Percentiles rank a stretch among this genome's conserved stretches.
phyloP scores from a whole-genome alignment of 2,888 invertebrate genomes.

The Rotaria magnacalcarata region DNA sequence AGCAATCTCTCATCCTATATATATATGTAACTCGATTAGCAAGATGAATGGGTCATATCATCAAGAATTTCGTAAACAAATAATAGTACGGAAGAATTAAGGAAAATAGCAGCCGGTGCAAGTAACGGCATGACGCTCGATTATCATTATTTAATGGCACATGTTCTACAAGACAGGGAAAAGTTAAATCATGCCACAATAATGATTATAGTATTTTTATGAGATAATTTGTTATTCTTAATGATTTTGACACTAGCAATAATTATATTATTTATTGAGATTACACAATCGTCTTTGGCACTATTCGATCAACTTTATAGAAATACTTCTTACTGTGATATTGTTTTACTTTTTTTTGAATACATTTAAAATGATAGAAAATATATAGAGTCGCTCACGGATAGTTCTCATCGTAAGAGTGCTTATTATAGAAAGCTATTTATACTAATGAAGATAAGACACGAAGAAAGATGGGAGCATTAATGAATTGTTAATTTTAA shows the following conservation, averaged over 20 bases:
- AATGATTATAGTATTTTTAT: not conserved
- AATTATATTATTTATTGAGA: too few relatives aligned
- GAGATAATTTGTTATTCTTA: not conserved
- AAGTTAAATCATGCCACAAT: not conserved
- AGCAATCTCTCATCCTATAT: not conserved
- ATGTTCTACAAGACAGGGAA: not conserved
- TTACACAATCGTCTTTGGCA: too few relatives aligned
- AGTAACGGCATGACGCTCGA: not conserved
- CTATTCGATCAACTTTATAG: too few relatives aligned
- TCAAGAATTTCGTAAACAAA: slow-evolving; percentile 2
- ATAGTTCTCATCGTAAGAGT: too few relatives aligned
- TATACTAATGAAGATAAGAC: too few relatives aligned
- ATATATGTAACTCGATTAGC: not conserved
- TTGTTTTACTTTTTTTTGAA: too few relatives aligned
- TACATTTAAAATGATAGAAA: too few relatives aligned
- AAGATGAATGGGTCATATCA: slow-evolving; percentile 5
- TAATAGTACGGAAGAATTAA: not conserved
- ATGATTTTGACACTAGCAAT: not conserved
- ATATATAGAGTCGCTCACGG: too few relatives aligned
- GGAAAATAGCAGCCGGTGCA: slow-evolving; percentile 4
- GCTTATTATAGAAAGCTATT: too few relatives aligned
- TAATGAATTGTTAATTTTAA: too few relatives aligned
- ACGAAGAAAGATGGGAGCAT: too few relatives aligned
- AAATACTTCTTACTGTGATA: too few relatives aligned
- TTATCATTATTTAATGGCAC: not conserved